phyloP scores from a whole-genome alignment of 2,888 invertebrate species.

The Netelia inedita region DNA sequence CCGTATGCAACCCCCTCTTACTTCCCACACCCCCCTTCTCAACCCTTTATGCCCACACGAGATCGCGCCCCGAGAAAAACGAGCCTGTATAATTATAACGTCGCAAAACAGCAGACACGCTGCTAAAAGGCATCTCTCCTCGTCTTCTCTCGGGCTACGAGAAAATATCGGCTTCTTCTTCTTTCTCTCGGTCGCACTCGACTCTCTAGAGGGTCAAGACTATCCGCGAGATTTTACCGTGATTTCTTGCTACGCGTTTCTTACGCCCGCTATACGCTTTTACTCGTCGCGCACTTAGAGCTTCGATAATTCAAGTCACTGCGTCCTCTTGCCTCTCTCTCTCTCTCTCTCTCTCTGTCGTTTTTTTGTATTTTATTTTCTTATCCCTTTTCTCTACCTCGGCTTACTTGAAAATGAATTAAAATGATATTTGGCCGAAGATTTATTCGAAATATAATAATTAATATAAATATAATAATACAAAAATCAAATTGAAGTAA shows the following conservation, averaged over 20 bases:
- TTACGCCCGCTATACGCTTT: conserved; percentile 36
- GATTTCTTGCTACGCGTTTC: conserved; percentile 57
- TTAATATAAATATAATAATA: too few relatives aligned
- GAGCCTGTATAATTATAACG: conserved; percentile 82
- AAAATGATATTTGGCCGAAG: too few relatives aligned
- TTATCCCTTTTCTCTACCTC: not conserved
- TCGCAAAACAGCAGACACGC: conserved; percentile 81
- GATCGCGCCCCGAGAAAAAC: conserved; percentile 78
- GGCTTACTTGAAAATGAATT: too few relatives aligned
- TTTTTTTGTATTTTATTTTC: conserved; percentile 8
- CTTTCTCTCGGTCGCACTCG: conserved; percentile 12
- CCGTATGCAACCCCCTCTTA: conserved; percentile 3
- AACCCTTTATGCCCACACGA: conserved; percentile 73
- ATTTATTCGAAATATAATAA: too few relatives aligned
- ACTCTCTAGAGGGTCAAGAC: conserved; percentile 7
- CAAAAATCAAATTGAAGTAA: too few relatives aligned
- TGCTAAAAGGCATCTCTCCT: conserved; percentile 74
- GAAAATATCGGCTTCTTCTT: conserved; percentile 14
- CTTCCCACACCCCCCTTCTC: conserved; percentile 24
- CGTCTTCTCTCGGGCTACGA: conserved; percentile 63
- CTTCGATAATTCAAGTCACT: conserved; percentile 54
- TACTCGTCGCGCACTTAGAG: not conserved
- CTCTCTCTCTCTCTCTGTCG: not conserved
- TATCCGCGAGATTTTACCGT: conserved; percentile 37
- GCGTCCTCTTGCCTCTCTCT: conserved; percentile 7